Conservation (phyloP, 2,797 vertebrate genomes). For the Siniperca scherzeri region DNA sequence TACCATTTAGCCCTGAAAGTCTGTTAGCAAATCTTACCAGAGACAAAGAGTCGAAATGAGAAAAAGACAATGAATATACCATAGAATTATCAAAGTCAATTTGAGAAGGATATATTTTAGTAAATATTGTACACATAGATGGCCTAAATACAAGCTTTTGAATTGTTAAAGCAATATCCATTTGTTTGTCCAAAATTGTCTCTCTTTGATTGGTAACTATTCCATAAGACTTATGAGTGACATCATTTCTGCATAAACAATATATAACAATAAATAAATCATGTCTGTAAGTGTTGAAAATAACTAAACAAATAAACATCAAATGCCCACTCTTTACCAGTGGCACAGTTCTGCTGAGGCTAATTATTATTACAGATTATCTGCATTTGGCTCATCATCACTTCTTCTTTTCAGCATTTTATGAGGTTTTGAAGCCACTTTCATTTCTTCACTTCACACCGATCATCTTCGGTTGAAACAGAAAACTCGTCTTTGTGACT, state of each 20-base stretch:
- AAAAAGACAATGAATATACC: no score
- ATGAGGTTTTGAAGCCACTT: neutral
- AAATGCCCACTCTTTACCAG: neutral
- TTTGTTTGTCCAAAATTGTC: neutral
- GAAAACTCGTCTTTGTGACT: conserved; percentile 1
- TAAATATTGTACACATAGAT: no score
- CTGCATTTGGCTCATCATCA: neutral
- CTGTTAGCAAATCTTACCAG: no score
- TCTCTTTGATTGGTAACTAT: neutral
- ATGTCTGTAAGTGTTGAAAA: neutral
- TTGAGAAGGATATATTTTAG: no score
- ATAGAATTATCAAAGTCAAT: no score
- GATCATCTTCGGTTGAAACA: neutral
- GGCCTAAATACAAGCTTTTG: neutral
- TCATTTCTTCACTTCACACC: conserved; percentile 7
- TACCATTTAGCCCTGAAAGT: no score
- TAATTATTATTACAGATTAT: neutral
- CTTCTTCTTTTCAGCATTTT: neutral
- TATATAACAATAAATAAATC: neutral
- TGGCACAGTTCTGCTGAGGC: neutral
- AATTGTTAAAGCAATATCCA: neutral
- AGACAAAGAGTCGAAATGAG: no score
- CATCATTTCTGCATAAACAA: neutral
- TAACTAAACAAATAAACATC: neutral
- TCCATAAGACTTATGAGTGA: neutral